These are phyloP conservation scores for Crossocerus cetratus DNA, from an alignment of 2,888 invertebrate genomes.

Conservation along the genomic window DNA sequence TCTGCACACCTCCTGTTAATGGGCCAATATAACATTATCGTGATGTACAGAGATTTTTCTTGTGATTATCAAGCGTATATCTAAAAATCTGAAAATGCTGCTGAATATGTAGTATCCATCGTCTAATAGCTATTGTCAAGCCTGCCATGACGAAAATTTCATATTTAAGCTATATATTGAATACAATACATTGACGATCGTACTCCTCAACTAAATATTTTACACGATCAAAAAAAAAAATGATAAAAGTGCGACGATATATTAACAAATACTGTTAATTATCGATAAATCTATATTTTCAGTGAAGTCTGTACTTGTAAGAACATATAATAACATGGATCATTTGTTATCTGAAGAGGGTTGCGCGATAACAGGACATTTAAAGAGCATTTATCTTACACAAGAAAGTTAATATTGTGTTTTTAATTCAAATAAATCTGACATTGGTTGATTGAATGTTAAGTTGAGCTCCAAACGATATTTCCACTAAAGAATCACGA, in stretches of 20 bases:
- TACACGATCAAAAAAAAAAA: slow-evolving; percentile 23
- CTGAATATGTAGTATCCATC: background rate
- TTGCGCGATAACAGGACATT: slow-evolving; percentile 19
- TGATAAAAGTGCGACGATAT: slow-evolving; percentile 24
- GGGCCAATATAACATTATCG: background rate
- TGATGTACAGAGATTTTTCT: slow-evolving; percentile 7
- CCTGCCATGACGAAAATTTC: slow-evolving; percentile 42
- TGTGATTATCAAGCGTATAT: background rate
- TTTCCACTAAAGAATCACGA: no score
- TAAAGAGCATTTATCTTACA: slow-evolving; percentile 37
- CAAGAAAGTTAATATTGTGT: background rate
- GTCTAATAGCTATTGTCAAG: slow-evolving; percentile 20
- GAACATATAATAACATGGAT: slow-evolving; percentile 35
- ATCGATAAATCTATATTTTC: slow-evolving; percentile 28
- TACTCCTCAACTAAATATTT: slow-evolving; percentile 37
- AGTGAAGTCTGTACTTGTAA: slow-evolving; percentile 21
- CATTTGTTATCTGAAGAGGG: slow-evolving; percentile 36
- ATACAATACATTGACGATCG: slow-evolving; percentile 22
- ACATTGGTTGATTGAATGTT: no score
- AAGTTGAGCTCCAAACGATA: no score
- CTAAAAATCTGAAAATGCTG: slow-evolving; percentile 2
- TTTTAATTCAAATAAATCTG: no score
- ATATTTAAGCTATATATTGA: slow-evolving; percentile 35
- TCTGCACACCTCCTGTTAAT: slow-evolving; percentile 4
- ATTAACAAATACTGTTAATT: slow-evolving; percentile 30